Base-by-base conservation (phyloP, 1,140 invertebrate genomes). In the Calosoma granatense region DNA sequence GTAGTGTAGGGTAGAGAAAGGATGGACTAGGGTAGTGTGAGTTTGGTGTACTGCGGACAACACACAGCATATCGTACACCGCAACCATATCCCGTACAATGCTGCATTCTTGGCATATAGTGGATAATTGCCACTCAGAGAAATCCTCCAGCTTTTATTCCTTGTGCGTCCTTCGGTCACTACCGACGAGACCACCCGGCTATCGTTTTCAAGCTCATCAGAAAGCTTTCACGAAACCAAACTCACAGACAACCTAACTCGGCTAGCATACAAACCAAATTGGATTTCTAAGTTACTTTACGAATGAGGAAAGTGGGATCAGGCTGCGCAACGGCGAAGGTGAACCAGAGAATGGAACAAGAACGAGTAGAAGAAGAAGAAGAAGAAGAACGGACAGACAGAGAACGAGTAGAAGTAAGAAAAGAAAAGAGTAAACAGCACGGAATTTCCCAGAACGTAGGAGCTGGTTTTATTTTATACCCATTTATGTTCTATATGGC, bases 191-290 rank as follows among this genome's bases (percentile, higher is more conserved):
- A 55, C 43, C 54, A 41, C 39, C 54, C 54, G 23, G 23, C 58
- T 59, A 59, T 59, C 54, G 54, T 53, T 59, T 59, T 59, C 54
- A 55, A 56, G 58, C 58, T 59, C 58, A 59, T 59, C 58, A 59
- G 57, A 59, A 56, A 59, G 58, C 58, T 59, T 59, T 59, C 58
- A 59, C 54, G 39, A 41, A 56, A 56, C 54, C 54, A 53, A 59
- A 56, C 58, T 56, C 51, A 41, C 36, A 41, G 23, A 53, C 22
- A 55, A 53, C 53, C 53, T 23, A 53, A 51, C 58, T 53, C 51
- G 54, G 58, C 51, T 51, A 53, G 58, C 58, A 59, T 59, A 59
- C 58, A 59, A 59, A 59, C 58, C 58, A 59, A 59, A 59, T 59
- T 59, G 58, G 58, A 59, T 59, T 59, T 56, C 47, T 51, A 58